Evolutionary conservation across 2,113 vertebrate species (phyloP).

Genomic region (Phainopepla nitens): DNA sequence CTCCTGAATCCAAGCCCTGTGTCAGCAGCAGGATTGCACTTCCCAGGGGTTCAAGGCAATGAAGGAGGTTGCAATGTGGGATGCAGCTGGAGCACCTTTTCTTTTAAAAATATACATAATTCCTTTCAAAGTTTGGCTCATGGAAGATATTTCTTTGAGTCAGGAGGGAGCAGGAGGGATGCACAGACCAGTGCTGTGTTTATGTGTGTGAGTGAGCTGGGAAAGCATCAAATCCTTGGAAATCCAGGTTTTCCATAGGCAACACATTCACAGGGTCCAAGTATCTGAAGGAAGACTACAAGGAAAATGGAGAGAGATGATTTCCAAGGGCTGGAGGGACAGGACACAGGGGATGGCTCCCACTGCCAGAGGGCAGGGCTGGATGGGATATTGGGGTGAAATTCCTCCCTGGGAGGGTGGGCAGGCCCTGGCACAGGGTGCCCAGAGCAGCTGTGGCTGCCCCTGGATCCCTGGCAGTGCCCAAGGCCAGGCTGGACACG

Average conservation of each 20-base stretch:
- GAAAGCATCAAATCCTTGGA: not conserved
- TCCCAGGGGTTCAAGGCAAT: not conserved
- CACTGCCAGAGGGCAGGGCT: not conserved
- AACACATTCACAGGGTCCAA: not conserved
- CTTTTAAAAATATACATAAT: not conserved
- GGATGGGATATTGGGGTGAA: not conserved
- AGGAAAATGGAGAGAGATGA: not conserved
- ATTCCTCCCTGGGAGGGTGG: not conserved
- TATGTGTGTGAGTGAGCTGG: not conserved
- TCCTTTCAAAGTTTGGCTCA: not conserved
- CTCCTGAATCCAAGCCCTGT: not conserved
- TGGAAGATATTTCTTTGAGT: not conserved
- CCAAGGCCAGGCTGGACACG: not conserved
- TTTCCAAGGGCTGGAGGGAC: fast-evolving
- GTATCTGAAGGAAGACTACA: not conserved
- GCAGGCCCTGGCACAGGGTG: not conserved
- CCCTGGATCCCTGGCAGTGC: not conserved
- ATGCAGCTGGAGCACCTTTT: not conserved
- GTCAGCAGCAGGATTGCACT: not conserved
- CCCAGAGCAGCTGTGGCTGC: not conserved
- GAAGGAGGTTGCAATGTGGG: not conserved
- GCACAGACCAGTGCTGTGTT: not conserved
- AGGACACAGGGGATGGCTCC: not conserved
- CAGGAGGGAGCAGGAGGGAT: not conserved
- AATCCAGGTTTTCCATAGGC: too few species aligned